Evolutionary conservation across 2,888 invertebrate species (phyloP).

Genomic region (Trichogramma evanescens): DNA sequence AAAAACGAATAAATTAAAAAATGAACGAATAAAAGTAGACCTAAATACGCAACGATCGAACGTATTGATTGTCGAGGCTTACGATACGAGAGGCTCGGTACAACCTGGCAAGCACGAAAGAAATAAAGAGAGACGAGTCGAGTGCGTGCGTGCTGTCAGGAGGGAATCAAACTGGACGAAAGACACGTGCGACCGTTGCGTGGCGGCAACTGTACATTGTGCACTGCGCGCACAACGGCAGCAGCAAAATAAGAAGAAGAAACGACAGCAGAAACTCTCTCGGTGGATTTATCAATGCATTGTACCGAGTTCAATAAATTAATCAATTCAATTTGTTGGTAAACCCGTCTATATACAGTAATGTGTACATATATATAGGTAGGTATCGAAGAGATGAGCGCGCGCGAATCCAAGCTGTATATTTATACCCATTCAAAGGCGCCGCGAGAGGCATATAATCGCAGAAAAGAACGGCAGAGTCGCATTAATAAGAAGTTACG

Average conservation of each 20-base stretch:
- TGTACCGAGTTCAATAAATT: slow-evolving; percentile 20
- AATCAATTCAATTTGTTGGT: slow-evolving; percentile 23
- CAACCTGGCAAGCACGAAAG: too few relatives aligned
- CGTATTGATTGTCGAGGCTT: background rate
- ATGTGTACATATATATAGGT: too few relatives aligned
- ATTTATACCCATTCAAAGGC: slow-evolving; percentile 31
- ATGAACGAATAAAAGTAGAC: background rate
- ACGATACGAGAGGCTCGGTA: too few relatives aligned
- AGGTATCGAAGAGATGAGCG: slow-evolving; percentile 1
- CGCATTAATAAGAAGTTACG: slow-evolving; percentile 42
- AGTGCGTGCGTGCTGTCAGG: slow-evolving; percentile 9
- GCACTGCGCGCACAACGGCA: too few relatives aligned
- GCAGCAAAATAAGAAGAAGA: background rate
- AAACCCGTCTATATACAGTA: background rate
- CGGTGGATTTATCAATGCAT: slow-evolving; percentile 22
- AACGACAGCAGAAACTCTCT: background rate
- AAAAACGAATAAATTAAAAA: too few relatives aligned
- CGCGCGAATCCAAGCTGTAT: slow-evolving; percentile 12
- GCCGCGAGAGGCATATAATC: slow-evolving; percentile 35
- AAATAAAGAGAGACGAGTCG: background rate
- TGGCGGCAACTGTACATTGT: too few relatives aligned
- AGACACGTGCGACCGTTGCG: slow-evolving; percentile 4
- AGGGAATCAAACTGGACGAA: slow-evolving; percentile 16
- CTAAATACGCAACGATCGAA: background rate
- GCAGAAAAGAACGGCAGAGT: slow-evolving; percentile 39